Evolutionary conservation across 2,888 invertebrate species (phyloP).

Genomic region (Miltochrista miniata): DNA sequence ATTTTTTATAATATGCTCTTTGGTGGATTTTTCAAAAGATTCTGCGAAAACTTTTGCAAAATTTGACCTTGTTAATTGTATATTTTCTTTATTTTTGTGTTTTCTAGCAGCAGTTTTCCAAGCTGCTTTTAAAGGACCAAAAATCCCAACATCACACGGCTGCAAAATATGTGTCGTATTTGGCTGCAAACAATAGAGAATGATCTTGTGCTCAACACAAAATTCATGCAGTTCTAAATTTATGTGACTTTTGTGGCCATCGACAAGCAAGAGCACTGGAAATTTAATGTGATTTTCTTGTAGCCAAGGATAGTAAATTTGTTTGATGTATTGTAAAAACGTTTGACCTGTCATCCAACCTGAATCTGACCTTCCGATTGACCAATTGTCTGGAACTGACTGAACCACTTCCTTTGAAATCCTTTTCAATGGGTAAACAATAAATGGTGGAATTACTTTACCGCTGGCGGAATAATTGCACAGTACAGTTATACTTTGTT

Average conservation of each 20-base stretch:
- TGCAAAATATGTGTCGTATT: constrained; percentile 21
- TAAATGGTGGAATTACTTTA: constrained; percentile 10
- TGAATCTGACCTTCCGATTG: constrained; percentile 12
- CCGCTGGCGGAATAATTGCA: constrained; percentile 12
- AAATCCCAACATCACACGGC: constrained; percentile 23
- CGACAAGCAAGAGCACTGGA: constrained; percentile 14
- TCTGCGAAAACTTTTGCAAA: constrained; percentile 10
- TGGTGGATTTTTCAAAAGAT: constrained; percentile 4
- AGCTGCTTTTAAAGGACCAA: constrained; percentile 1
- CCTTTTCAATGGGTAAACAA: constrained; percentile 7
- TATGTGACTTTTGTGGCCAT: constrained; percentile 18
- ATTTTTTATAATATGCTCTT: constrained; percentile 2
- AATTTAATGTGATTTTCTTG: constrained; percentile 8
- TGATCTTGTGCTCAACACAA: constrained; percentile 18
- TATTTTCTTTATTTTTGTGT: constrained; percentile 2
- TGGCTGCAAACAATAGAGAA: constrained; percentile 15
- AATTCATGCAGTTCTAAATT: constrained; percentile 8
- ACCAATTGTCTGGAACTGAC: constrained; percentile 10
- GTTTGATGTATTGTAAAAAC: constrained; percentile 13
- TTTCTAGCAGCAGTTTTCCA: background rate
- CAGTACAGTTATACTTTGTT: constrained; percentile 8
- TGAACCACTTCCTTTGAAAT: constrained; percentile 8
- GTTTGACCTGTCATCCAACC: constrained; percentile 13
- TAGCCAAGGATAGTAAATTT: constrained; percentile 8
- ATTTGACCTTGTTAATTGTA: constrained; percentile 8